Evolutionary conservation across 2,888 invertebrate genomes (phyloP), one percentile per base, ranked within the genome.

Genomic region (Harpalus rubripes): DNA sequence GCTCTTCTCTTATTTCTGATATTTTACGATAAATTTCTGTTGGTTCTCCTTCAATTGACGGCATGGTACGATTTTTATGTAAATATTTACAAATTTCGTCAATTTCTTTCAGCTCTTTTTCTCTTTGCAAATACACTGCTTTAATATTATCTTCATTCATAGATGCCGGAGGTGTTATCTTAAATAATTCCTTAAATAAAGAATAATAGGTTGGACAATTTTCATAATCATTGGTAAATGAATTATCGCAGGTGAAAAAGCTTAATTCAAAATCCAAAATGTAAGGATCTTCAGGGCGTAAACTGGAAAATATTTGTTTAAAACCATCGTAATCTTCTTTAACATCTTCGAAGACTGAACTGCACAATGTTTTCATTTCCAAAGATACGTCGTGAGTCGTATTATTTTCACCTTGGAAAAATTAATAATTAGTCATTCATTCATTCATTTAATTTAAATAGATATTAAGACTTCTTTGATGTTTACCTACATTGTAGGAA

Each of bases 161-260:
- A 7, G 52, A 56, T 15, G 26, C 26, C 0, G 79, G 79, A 56
- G 41, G n/a, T 5, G 63, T 65, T 8, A 84, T 56, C 56, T 78
- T 56, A 56, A 84, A 84, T 26, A 84, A 56, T 18, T 79, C 84
- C 16, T 84, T 39, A 15, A 79, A 78, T 32, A 61, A 32, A 15
- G 44, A 1, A 32, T 84, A 84, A 58, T 79, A 79, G 12, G 22
- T 39, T 63, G 79, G 63, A 76, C 74, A 84, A 22, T 84, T 68
- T 10, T 84, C 68, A 32, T 84, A 79, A 12, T 79, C 58, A 18
- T 32, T 12, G 3, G 79, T 92, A 91, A 97, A 97, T 8, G 97
- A 97, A 92, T 97, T 96, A 86, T 93, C 93, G 0, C 96, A 96
- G 86, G 96, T 96, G 90, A 96, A 97, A 90, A 94, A 95, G 89